Percentiles rank a stretch among this genome's conserved stretches.
Conservation (phyloP, 2,113 vertebrate species). For the Bubo blakistoni region DNA sequence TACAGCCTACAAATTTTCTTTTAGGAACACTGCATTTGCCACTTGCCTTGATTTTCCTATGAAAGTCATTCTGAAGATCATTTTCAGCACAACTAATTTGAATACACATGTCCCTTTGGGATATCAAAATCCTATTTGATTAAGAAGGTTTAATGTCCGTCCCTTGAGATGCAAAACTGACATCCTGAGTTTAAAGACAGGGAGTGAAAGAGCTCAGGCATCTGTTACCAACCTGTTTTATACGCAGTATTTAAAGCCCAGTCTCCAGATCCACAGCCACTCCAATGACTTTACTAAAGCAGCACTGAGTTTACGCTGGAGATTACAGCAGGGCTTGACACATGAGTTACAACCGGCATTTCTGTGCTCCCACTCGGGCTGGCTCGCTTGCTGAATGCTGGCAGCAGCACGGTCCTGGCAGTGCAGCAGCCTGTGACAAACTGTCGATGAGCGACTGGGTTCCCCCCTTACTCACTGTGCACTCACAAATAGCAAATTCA, state of each 20-base stretch:
- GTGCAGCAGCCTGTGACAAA: neutral
- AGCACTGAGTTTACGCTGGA: neutral
- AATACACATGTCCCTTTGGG: neutral
- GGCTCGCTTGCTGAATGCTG: neutral
- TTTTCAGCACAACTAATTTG: neutral
- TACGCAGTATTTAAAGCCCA: neutral
- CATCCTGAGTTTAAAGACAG: neutral
- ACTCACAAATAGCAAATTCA: neutral
- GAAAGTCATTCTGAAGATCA: neutral
- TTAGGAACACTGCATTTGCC: neutral
- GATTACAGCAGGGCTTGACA: neutral
- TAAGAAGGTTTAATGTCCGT: neutral
- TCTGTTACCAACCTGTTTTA: neutral
- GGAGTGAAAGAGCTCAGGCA: neutral
- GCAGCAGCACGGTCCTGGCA: neutral
- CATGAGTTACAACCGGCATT: neutral
- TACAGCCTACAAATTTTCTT: neutral
- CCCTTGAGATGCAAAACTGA: neutral
- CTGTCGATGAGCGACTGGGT: accelerated
- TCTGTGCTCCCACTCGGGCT: neutral
- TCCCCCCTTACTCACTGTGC: neutral
- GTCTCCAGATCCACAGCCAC: neutral
- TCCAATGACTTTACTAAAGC: neutral
- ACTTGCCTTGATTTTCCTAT: neutral
- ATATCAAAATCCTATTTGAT: neutral